Conservation (phyloP, 1,140 invertebrate genomes). For the Stenopsyche tienmushanensis region DNA sequence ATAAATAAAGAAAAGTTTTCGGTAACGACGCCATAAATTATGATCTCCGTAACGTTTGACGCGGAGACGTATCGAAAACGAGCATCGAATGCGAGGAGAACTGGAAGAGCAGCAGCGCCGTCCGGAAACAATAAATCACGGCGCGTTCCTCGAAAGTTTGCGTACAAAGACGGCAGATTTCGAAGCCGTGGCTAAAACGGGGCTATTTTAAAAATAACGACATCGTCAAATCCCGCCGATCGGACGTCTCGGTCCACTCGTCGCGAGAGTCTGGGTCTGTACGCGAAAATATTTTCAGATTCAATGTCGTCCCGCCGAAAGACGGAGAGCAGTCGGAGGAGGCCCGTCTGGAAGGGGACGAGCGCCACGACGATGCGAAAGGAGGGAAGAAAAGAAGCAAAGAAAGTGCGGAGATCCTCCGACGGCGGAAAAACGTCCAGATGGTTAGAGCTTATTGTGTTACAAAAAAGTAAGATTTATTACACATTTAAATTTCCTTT, state of each 20-base stretch:
- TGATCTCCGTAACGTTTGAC: too few species aligned
- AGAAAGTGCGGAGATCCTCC: conserved; percentile 15
- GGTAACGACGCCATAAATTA: too few species aligned
- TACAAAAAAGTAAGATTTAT: conserved; percentile 30
- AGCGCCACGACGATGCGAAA: neutral
- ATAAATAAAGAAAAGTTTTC: neutral
- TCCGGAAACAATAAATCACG: conserved; percentile 16
- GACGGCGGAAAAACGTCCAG: conserved; percentile 15
- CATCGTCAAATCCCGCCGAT: too few species aligned
- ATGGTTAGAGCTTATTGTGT: conserved; percentile 29
- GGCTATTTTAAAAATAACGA: too few species aligned
- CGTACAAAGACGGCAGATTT: conserved; percentile 7
- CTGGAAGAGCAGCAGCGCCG: neutral
- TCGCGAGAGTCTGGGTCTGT: too few species aligned
- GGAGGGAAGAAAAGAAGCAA: neutral
- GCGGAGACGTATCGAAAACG: too few species aligned
- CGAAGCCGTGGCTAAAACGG: too few species aligned
- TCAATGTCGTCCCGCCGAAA: too few species aligned
- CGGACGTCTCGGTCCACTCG: too few species aligned
- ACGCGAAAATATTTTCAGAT: too few species aligned
- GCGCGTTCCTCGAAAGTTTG: conserved; percentile 18
- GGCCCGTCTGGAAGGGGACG: neutral
- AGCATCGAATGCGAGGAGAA: too few species aligned
- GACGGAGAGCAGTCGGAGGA: too few species aligned
- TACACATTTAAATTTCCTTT: conserved; percentile 29